Evolutionary conservation across 2,113 vertebrate species (phyloP), one percentile per base, ranked within the genome.

Genomic region (Aegithalos caudatus): DNA sequence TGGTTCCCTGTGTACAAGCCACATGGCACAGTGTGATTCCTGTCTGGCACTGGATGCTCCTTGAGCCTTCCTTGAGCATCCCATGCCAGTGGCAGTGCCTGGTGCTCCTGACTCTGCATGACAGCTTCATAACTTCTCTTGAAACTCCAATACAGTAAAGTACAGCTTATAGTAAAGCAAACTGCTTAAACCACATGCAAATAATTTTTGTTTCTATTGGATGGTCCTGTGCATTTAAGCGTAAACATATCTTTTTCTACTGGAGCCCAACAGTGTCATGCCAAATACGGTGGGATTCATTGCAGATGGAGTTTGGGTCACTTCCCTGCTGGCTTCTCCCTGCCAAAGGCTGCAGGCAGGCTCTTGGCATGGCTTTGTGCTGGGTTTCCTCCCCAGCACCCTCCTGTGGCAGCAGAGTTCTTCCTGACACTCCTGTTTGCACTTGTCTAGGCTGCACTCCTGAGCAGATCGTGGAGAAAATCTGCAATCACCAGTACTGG

Each of bases 401-500:
- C 48, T 84, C 70, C 69, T 71, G 66, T 58, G 64, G 73, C 54
- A 74, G 64, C 45, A 80, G n/a, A 92, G 58, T 14, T 47, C 66
- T 8, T 37, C 48, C 88, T 72, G 42, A 74, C 7, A 0, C 40
- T 40, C 27, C 70, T 8, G 51, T 20, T 56, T 54, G 80, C 69
- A 14, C 4, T 10, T 66, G 35, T 53, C 29, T 72, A 99, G 98
- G 96, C 67, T 98, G 64, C 61, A 51, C 86, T 53, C 12, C 44
- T 15, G 13, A 79, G 27, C 91, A 97, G 21, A 97, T 99, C 18
- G 12, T 23, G 25, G 48, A 98, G 74, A 98, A 97, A 86, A 98
- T 98, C 53, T 96, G 42, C 51, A 33, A 44, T 14, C 73, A 96
- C 2, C 78, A 21, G 23, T 53, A 73, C 48, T 88, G 14, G n/a